A percentile compares a stretch with the other conserved stretches of the same genome.
Evolutionary conservation across 2,113 vertebrate genomes (phyloP).

Genomic region (Labeo catla): DNA sequence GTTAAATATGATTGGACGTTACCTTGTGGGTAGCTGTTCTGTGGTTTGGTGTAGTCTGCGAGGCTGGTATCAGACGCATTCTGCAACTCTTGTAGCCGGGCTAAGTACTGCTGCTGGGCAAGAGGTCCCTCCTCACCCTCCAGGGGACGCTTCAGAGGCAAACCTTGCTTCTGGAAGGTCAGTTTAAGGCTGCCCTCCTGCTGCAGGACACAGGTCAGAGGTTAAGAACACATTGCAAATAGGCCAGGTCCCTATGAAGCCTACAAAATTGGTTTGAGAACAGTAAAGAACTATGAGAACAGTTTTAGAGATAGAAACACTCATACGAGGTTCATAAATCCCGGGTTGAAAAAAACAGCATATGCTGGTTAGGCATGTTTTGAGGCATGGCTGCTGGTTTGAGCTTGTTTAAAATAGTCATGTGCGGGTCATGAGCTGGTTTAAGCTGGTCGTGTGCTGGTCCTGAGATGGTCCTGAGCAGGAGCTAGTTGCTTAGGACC

Average conservation of each 20-base stretch:
- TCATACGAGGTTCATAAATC: not conserved
- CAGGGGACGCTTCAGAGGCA: slow-evolving; percentile 89
- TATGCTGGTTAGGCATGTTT: too few relatives aligned
- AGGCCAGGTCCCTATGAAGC: not conserved
- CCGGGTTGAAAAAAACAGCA: too few relatives aligned
- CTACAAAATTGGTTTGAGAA: not conserved
- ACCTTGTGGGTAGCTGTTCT: slow-evolving; percentile 80
- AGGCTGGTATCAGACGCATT: slow-evolving; percentile 90
- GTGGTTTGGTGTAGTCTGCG: slow-evolving; percentile 85
- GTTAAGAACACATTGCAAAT: not conserved
- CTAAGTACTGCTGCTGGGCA: slow-evolving; percentile 93
- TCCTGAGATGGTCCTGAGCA: too few relatives aligned
- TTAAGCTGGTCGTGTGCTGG: too few relatives aligned
- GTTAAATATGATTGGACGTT: not conserved
- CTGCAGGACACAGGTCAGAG: slow-evolving; percentile 59
- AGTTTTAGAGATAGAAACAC: not conserved
- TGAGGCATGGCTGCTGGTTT: too few relatives aligned
- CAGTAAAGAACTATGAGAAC: not conserved
- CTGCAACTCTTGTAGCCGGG: slow-evolving; percentile 91
- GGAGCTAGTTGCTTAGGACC: too few relatives aligned
- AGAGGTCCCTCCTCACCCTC: slow-evolving; percentile 85
- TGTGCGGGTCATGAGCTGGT: too few relatives aligned
- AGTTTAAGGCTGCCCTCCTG: slow-evolving; percentile 97
- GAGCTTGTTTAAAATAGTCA: too few relatives aligned
- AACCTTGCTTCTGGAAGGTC: slow-evolving; percentile 98